These are phyloP conservation scores for Leucophenga varia DNA, from an alignment of 1,140 invertebrate genomes.

Conservation along the genomic window DNA sequence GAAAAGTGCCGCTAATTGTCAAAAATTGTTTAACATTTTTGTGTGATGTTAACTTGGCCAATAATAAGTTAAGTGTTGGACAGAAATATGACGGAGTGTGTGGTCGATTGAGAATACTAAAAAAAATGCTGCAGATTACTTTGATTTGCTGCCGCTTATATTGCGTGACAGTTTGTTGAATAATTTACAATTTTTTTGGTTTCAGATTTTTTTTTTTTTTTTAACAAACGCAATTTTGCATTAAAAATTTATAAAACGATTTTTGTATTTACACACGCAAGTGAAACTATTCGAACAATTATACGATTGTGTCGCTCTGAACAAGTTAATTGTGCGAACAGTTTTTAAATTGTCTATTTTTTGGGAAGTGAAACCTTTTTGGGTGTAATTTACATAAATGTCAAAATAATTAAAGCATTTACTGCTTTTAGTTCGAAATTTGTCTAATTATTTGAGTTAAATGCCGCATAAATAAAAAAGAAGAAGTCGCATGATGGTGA, in stretches of 20 bases:
- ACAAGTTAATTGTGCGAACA: neutral
- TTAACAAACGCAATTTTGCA: slow-evolving; percentile 50
- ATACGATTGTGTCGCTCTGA: too few relatives aligned
- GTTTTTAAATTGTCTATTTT: neutral
- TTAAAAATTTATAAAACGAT: too few relatives aligned
- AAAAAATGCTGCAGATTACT: slow-evolving; percentile 16
- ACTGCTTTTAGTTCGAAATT: slow-evolving; percentile 24
- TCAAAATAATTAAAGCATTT: slow-evolving; percentile 44
- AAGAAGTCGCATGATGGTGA: slow-evolving; percentile 9
- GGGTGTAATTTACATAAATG: slow-evolving; percentile 49
- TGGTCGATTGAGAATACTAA: slow-evolving; percentile 13
- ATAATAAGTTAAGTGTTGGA: neutral
- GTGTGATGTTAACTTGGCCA: slow-evolving; percentile 20
- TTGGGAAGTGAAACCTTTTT: slow-evolving; percentile 31
- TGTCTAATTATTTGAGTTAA: slow-evolving; percentile 51
- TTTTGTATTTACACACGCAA: slow-evolving; percentile 50
- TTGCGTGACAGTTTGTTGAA: slow-evolving; percentile 54
- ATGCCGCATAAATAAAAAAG: slow-evolving; percentile 46
- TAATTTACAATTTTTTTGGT: slow-evolving; percentile 40
- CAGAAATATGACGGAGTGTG: neutral
- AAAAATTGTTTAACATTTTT: slow-evolving; percentile 48
- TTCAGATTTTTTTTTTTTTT: slow-evolving; percentile 9
- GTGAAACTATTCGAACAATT: too few relatives aligned
- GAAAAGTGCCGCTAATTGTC: slow-evolving; percentile 54
- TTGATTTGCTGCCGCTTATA: slow-evolving; percentile 13